phyloP scores from a whole-genome alignment of 1,140 invertebrate genomes.

The Metaphire vulgaris region DNA sequence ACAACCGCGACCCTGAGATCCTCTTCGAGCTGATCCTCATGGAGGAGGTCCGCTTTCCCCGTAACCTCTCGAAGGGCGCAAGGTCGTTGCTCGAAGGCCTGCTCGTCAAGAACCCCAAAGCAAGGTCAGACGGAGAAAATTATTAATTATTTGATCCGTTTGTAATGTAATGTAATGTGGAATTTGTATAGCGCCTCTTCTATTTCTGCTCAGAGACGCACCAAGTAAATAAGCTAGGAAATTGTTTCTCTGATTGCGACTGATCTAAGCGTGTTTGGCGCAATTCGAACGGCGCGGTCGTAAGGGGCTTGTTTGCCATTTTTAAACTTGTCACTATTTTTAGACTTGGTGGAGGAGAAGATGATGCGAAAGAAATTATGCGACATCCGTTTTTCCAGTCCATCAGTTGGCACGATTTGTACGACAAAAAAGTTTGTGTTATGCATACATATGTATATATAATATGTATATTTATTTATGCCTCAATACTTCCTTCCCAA shows the following conservation, averaged over 20 bases:
- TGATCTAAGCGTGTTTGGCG: too few species aligned
- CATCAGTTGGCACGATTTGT: slow-evolving; percentile 58
- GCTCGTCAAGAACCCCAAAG: slow-evolving; percentile 81
- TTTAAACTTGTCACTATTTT: too few species aligned
- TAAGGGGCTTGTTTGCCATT: too few species aligned
- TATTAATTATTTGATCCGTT: too few species aligned
- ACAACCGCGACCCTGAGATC: too few species aligned
- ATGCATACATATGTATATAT: not conserved
- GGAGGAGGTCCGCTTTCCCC: slow-evolving; percentile 79
- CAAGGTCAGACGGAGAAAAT: slow-evolving; percentile 61
- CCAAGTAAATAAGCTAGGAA: too few species aligned
- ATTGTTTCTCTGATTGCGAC: too few species aligned
- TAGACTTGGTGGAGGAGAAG: slow-evolving; percentile 56
- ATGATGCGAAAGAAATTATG: slow-evolving; percentile 58
- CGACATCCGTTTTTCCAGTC: slow-evolving; percentile 57
- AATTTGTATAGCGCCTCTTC: too few species aligned
- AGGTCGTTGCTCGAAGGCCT: slow-evolving; percentile 76
- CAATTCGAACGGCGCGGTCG: too few species aligned
- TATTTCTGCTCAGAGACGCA: too few species aligned
- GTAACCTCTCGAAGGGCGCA: slow-evolving; percentile 75
- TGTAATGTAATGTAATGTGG: too few species aligned
- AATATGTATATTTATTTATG: not conserved
- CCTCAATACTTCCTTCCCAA: not conserved
- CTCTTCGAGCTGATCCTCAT: slow-evolving; percentile 87
- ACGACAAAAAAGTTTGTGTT: slow-evolving; percentile 48